Evolutionary conservation across 1,140 invertebrate species (phyloP).

Genomic region (Scaptodrosophila lebanonensis): DNA sequence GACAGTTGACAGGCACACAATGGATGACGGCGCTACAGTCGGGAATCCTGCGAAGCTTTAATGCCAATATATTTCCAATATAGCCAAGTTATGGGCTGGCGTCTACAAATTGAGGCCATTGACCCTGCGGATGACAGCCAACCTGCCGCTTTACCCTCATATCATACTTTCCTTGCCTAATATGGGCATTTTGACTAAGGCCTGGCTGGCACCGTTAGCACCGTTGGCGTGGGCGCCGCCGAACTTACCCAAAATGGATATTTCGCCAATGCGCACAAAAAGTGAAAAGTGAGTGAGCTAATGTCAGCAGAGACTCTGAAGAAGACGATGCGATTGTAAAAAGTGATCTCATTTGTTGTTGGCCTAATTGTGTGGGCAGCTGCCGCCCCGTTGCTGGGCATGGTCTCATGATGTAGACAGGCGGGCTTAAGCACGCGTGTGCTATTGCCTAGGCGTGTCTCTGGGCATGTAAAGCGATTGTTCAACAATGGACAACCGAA

Average conservation of each 20-base stretch:
- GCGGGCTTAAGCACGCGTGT: conserved; percentile 10
- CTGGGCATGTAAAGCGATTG: conserved; percentile 36
- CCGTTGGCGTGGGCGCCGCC: conserved; percentile 30
- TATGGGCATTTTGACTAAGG: conserved; percentile 52
- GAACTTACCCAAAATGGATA: conserved; percentile 38
- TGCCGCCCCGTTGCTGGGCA: not conserved
- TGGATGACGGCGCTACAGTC: conserved; percentile 56
- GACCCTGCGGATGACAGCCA: conserved; percentile 41
- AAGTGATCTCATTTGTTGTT: conserved; percentile 67
- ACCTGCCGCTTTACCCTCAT: conserved; percentile 37
- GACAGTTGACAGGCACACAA: conserved; percentile 71
- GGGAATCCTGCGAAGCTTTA: not conserved
- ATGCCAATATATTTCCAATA: not conserved
- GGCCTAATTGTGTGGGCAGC: conserved; percentile 61
- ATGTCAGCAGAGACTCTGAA: conserved; percentile 56
- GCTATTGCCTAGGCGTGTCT: conserved; percentile 8
- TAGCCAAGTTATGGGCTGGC: not conserved
- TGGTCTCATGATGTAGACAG: conserved; percentile 23
- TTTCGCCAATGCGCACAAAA: conserved; percentile 24
- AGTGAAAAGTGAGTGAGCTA: conserved; percentile 73
- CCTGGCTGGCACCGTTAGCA: no score
- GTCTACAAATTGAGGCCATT: conserved; percentile 63
- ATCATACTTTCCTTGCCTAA: conserved; percentile 48
- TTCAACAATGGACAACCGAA: conserved; percentile 52
- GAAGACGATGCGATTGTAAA: no score